Conservation (phyloP, 2,113 vertebrate species). For the Hymenochirus boettgeri region DNA sequence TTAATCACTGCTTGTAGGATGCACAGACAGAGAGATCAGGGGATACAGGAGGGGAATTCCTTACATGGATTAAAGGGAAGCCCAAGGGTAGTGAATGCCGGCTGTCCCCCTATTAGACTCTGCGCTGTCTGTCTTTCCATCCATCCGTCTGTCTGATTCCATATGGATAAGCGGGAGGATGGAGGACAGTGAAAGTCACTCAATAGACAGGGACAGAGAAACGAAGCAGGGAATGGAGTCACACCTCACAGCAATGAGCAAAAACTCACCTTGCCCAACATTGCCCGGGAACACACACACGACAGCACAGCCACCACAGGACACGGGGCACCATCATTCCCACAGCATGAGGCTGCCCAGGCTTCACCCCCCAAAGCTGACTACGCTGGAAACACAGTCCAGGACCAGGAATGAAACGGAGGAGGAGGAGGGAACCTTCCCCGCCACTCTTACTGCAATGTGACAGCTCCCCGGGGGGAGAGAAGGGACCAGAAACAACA, state of each 20-base stretch:
- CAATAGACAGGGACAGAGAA: not conserved
- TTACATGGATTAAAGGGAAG: no score
- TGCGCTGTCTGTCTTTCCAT: no score
- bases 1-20: no score
- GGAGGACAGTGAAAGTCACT: not conserved
- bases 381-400: not conserved
- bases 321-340: constrained; percentile 23
- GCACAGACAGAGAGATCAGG: no score
- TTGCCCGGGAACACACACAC: constrained; percentile 1
- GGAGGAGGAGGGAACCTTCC: not conserved
- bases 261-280: constrained; percentile 14
- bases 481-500: not conserved
- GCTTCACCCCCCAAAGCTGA: constrained; percentile 12
- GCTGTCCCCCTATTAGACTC: no score
- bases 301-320: constrained; percentile 25
- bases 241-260: not conserved
- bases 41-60: no score
- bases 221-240: no score
- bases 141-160: no score
- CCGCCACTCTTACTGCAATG: constrained; percentile 32
- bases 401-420: not conserved
- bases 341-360: constrained; percentile 32
- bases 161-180: not conserved
- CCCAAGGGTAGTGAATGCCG: no score
- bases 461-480: constrained; percentile 20